Conservation (phyloP, 2,113 vertebrate species). For the Eonycteris spelaea region DNA sequence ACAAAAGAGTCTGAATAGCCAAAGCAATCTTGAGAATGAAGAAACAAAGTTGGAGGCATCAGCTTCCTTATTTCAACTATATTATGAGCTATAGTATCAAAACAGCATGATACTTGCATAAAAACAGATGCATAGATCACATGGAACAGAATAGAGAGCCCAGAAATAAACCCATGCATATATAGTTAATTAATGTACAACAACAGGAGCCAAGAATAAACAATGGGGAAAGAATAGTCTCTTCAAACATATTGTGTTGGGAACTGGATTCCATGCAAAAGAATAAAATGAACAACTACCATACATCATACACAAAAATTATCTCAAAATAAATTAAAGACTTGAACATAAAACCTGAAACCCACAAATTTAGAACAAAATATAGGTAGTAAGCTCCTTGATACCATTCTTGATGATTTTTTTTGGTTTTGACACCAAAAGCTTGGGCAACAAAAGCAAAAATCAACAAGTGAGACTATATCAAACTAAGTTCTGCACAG, state of each 20-base stretch:
- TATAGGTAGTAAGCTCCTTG: background rate
- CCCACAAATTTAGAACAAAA: background rate
- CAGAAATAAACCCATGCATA: background rate
- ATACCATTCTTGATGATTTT: background rate
- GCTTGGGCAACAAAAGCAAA: background rate
- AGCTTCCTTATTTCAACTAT: background rate
- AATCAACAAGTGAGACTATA: background rate
- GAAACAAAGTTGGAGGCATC: background rate
- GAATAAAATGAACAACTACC: background rate
- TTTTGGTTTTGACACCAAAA: background rate
- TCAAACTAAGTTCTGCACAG: background rate
- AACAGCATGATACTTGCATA: background rate
- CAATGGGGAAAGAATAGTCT: background rate
- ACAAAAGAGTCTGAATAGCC: background rate
- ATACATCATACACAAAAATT: background rate
- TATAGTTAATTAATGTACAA: background rate
- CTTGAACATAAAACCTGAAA: background rate
- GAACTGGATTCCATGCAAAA: background rate
- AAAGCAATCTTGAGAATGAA: background rate
- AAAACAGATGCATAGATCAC: background rate
- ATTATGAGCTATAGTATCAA: background rate
- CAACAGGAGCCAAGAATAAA: background rate
- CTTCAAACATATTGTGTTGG: background rate
- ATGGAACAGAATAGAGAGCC: background rate
- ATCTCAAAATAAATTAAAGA: background rate